A percentile compares a stretch with the other conserved stretches of the same genome.
phyloP scores from a whole-genome alignment of 2,797 vertebrate species.

The Pelodytes ibericus region DNA sequence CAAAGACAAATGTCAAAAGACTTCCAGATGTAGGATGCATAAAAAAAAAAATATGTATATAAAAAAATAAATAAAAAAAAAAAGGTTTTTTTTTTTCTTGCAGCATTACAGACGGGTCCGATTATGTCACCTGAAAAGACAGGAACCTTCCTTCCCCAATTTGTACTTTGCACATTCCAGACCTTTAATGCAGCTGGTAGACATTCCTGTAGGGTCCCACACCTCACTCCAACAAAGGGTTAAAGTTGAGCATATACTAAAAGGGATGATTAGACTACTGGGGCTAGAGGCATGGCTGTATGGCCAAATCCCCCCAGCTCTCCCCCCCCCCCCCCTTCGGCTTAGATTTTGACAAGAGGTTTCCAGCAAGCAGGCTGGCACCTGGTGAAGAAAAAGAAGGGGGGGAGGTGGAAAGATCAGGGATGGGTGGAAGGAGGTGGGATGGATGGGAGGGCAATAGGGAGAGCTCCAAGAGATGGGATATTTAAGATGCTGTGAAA shows the following conservation, averaged over 20 bases:
- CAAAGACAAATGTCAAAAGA: constrained; percentile 21
- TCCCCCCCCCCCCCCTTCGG: neutral
- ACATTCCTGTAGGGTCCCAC: constrained; percentile 4
- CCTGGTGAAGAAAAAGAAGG: constrained; percentile 43
- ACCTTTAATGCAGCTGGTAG: neutral
- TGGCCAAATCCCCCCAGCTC: constrained; percentile 22
- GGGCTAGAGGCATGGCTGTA: neutral
- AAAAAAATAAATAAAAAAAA: too few relatives aligned
- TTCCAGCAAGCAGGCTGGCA: constrained; percentile 40
- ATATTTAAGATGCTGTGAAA: constrained; percentile 91
- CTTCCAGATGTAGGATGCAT: constrained; percentile 1
- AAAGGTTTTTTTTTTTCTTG: too few relatives aligned
- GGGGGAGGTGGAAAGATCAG: too few relatives aligned
- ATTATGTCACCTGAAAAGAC: constrained; percentile 24
- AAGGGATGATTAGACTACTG: constrained; percentile 22
- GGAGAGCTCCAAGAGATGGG: constrained; percentile 55
- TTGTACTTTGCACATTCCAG: neutral
- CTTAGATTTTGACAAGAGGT: neutral
- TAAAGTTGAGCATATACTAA: constrained; percentile 15
- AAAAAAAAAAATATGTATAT: too few relatives aligned
- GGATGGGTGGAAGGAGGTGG: too few relatives aligned
- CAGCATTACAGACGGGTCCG: neutral
- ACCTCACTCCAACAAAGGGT: constrained; percentile 5
- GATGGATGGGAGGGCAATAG: constrained; percentile 42
- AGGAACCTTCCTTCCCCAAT: neutral